These are phyloP conservation scores for Andrena flavipes DNA, from an alignment of 2,888 invertebrate species.

Conservation along the genomic window DNA sequence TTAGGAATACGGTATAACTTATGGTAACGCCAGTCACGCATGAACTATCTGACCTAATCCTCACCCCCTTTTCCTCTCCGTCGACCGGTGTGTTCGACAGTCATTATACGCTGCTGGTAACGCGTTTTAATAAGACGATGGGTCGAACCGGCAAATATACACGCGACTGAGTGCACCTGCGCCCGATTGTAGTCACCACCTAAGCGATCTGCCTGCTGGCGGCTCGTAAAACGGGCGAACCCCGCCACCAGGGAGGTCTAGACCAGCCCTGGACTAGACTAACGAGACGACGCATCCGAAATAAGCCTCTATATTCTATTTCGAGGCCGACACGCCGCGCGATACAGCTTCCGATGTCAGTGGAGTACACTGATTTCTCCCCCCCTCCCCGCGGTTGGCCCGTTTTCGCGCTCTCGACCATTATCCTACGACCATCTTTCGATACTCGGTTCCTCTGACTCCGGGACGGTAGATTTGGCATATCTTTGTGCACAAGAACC, in stretches of 20 bases:
- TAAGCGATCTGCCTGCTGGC: conserved; percentile 65
- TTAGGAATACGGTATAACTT: no score
- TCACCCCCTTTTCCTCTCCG: neutral
- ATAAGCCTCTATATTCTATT: conserved; percentile 81
- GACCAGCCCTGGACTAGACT: conserved; percentile 80
- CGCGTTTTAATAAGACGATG: conserved; percentile 63
- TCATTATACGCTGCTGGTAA: conserved; percentile 45
- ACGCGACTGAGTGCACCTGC: conserved; percentile 64
- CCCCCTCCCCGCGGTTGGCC: conserved; percentile 48
- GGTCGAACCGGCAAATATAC: conserved; percentile 55
- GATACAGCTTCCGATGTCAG: conserved; percentile 70
- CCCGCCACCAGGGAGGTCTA: conserved; percentile 76
- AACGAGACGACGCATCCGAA: conserved; percentile 79
- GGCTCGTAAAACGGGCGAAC: conserved; percentile 76
- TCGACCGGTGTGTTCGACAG: conserved; percentile 31
- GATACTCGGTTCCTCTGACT: neutral
- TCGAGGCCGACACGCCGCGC: conserved; percentile 75
- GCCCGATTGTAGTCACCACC: conserved; percentile 59
- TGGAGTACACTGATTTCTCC: conserved; percentile 67
- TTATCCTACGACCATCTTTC: conserved; percentile 16
- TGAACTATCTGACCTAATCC: conserved; percentile 10
- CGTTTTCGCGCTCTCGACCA: conserved; percentile 38
- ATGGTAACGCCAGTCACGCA: neutral
- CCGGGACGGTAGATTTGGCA: neutral
- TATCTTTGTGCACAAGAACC: no score